These are phyloP conservation scores for Synanthedon myopaeformis DNA, from an alignment of 2,888 invertebrate genomes.

Conservation along the genomic window DNA sequence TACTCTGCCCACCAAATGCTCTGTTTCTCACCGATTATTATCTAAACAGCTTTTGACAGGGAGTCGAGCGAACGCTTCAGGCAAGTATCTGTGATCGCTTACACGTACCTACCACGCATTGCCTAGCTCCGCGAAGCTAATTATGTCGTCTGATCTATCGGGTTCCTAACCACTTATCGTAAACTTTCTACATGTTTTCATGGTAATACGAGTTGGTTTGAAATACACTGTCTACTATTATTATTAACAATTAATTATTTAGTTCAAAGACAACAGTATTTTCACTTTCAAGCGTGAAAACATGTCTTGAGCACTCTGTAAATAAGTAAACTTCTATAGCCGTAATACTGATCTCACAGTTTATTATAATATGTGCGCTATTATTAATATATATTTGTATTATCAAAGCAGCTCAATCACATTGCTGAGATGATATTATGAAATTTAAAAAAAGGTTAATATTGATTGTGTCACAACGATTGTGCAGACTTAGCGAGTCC, in stretches of 20 bases:
- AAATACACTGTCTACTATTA: neutral
- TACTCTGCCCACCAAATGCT: constrained; percentile 2
- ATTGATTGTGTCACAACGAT: neutral
- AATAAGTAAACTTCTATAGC: constrained; percentile 35
- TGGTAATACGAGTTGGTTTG: constrained; percentile 12
- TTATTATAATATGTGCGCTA: constrained; percentile 5
- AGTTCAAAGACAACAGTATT: constrained; percentile 4
- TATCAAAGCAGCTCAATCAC: neutral
- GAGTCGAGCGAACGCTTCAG: constrained; percentile 53
- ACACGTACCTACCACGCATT: constrained; percentile 67
- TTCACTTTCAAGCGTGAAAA: constrained; percentile 30
- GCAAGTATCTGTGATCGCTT: constrained; percentile 66
- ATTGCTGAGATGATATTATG: neutral
- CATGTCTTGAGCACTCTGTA: constrained; percentile 51
- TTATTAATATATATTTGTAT: neutral
- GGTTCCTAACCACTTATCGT: constrained; percentile 47
- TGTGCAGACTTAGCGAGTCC: constrained; percentile 91
- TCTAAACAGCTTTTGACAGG: constrained; percentile 7
- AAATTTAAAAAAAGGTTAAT: no score
- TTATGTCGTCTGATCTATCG: constrained; percentile 44
- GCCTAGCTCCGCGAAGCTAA: constrained; percentile 64
- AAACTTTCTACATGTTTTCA: constrained; percentile 54
- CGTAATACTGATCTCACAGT: constrained; percentile 24
- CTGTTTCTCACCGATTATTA: neutral
- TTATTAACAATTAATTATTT: constrained; percentile 13